These are phyloP conservation scores for Styela clava DNA, from an alignment of 23 tunicate species.

Conservation along the genomic window DNA sequence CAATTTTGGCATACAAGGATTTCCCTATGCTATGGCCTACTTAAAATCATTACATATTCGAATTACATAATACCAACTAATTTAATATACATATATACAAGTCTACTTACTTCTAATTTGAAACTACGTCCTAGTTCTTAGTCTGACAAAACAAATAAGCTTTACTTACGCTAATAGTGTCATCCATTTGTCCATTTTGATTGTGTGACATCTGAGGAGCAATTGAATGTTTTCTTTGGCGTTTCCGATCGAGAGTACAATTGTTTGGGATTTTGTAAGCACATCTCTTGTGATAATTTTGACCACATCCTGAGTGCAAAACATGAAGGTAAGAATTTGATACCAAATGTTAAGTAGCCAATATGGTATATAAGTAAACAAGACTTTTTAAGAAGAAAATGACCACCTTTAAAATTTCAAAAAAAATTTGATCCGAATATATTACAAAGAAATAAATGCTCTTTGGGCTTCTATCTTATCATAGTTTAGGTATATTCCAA, in stretches of 20 bases:
- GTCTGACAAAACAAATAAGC: too few relatives aligned
- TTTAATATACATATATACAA: too few relatives aligned
- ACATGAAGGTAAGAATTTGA: neutral
- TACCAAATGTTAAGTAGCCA: neutral
- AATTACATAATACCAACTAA: too few relatives aligned
- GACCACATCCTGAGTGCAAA: conserved; percentile 78
- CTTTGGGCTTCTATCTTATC: too few relatives aligned
- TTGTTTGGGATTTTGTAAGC: conserved; percentile 97
- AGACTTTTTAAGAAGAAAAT: neutral
- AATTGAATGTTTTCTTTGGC: conserved; percentile 51
- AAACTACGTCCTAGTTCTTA: too few relatives aligned
- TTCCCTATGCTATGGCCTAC: too few relatives aligned
- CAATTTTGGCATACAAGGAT: too few relatives aligned
- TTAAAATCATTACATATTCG: too few relatives aligned
- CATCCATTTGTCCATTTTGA: conserved; percentile 27
- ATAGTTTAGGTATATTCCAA: too few relatives aligned
- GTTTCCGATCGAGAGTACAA: conserved; percentile 77
- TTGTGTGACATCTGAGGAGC: conserved; percentile 25
- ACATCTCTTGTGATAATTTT: conserved; percentile 94
- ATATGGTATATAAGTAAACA: neutral
- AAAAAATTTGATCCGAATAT: too few relatives aligned
- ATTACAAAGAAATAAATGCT: too few relatives aligned
- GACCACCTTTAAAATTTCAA: neutral
- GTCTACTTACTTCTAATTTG: too few relatives aligned
- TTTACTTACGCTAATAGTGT: conserved; percentile 33